phyloP scores from a whole-genome alignment of 2,888 invertebrate genomes.

The Trissonchulus sp. region DNA sequence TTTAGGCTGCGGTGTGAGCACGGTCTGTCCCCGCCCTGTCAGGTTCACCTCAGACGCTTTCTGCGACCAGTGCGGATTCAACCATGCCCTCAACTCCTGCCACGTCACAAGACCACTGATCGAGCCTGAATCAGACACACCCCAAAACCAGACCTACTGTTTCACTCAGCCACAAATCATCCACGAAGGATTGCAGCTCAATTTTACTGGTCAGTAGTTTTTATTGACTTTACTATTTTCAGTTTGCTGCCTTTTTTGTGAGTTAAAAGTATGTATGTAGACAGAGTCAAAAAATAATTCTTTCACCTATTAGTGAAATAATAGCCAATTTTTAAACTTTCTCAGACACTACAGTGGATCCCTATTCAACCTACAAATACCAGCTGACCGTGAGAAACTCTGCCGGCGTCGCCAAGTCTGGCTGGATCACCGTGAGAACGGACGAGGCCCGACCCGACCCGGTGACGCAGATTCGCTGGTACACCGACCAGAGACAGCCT shows the following conservation, averaged over 20 bases:
- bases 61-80: slow-evolving; percentile 11
- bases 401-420: not conserved
- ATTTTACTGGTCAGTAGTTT: not conserved
- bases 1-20: not conserved
- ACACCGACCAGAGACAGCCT: not conserved
- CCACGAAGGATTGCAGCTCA: not conserved
- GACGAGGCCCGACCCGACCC: not conserved
- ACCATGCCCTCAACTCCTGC: slow-evolving; percentile 4
- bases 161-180: not conserved
- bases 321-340: no score
- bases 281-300: no score
- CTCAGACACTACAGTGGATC: slow-evolving; percentile 1
- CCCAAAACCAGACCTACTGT: not conserved
- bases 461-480: not conserved
- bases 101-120: not conserved
- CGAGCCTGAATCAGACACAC: not conserved
- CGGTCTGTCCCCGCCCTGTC: not conserved
- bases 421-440: not conserved
- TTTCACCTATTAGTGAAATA: no score
- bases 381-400: not conserved
- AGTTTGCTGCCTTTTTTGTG: no score
- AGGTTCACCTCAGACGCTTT: slow-evolving; percentile 2
- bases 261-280: no score
- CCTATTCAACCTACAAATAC: not conserved
- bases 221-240: not conserved